Evolutionary conservation across 2,888 invertebrate genomes (phyloP), one percentile per base, ranked within the genome.

Genomic region (Drosophila villosipedis): DNA sequence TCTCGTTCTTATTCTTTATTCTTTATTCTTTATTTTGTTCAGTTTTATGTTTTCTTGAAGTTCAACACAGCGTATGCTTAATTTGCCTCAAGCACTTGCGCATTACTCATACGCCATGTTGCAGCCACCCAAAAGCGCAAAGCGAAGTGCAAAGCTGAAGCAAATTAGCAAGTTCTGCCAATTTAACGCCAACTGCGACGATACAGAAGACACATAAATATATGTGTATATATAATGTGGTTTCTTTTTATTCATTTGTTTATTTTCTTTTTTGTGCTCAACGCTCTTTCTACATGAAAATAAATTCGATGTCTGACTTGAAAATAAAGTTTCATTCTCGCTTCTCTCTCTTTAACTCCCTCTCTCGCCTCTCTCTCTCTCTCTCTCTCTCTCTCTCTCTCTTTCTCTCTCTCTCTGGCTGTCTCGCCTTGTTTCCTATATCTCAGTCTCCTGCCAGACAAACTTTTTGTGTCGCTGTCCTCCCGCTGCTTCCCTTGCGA

Each of bases 221-320:
- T 14, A 5, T 31, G 12, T 2, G 2, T 19, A n/a, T 47, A 31
- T 43, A 4, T 47, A 47, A 47, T 47, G 25, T 25, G 47, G 9
- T 4, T 47, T 39, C 19, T 37, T 19, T 25, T 39, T 28, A 47
- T 41, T 65, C 33, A 47, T 60, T 50, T 50, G 14, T 50, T 16
- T 37, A 59, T 31, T 59, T 47, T 59, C n/a, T 25, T 41, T 35
- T 76, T 61, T 74, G 19, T 62, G 71, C 64, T 63, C 75, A 63
- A 64, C 73, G 76, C 76, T 68, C 67, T 73, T 80, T 69, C 78
- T 84, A 80, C 84, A 85, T 76, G 86, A 82, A 88, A 85, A 85
- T 85, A 85, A 88, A 85, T 85, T 85, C 84, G 84, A 85, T 88
- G 86, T 82, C 84, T 80, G 86, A 82, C 84, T 88, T 83, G 86